phyloP scores from a whole-genome alignment of 2,888 invertebrate genomes.

The Empis stercorea region DNA sequence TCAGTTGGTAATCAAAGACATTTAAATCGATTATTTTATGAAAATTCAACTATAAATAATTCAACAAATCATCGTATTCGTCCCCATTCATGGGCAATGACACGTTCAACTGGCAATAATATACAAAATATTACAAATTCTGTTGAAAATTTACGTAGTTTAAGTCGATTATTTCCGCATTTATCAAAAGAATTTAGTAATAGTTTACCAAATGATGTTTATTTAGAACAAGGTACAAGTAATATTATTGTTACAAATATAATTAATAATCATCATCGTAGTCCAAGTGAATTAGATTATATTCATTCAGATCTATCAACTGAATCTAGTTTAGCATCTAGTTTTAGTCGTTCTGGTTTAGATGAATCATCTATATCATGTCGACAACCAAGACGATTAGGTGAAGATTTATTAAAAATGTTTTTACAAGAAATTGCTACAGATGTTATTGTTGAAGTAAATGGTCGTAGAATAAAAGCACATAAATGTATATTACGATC shows the following conservation, averaged over 20 bases:
- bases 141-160: conserved; percentile 44
- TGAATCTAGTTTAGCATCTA: conserved; percentile 44
- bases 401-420: conserved; percentile 80
- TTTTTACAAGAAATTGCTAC: conserved; percentile 83
- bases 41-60: conserved; percentile 14
- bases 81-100: conserved; percentile 41
- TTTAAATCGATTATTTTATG: conserved; percentile 30
- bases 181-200: conserved; percentile 37
- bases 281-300: conserved; percentile 37
- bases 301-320: conserved; percentile 37
- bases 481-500: conserved; percentile 88
- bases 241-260: neutral
- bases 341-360: conserved; percentile 43
- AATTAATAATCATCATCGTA: conserved; percentile 12
- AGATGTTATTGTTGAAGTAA: conserved; percentile 75
- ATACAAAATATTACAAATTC: conserved; percentile 41
- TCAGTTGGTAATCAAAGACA: conserved; percentile 33
- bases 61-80: conserved; percentile 36
- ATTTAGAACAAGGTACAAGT: conserved; percentile 19
- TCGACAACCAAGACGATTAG: conserved; percentile 51
- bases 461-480: conserved; percentile 69
- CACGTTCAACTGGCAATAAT: conserved; percentile 44
- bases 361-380: conserved; percentile 38
- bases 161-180: conserved; percentile 51
- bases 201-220: conserved; percentile 33